Base-by-base conservation (phyloP, 2,797 vertebrate species). In the Sebastes paucispinis region DNA sequence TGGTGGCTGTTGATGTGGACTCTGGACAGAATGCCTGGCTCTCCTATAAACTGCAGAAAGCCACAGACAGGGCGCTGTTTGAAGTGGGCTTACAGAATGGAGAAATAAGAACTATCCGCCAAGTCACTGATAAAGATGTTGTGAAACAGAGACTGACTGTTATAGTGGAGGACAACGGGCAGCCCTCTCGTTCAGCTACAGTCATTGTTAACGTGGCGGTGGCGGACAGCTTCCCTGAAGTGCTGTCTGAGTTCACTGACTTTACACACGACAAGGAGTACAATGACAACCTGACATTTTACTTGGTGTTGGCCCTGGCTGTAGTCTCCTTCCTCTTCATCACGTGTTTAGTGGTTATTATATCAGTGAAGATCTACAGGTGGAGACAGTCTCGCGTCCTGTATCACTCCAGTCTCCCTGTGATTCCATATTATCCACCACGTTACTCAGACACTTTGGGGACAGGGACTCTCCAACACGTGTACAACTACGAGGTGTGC, bases 1-100 rank as follows among this genome's bases (percentile, higher is more conserved):
- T 97, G 77, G 95, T 96, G 80, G 96, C 96, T 9, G 95, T 96
- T 39, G 96, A 97, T 89, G 89, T 90, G 81, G 96, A 96, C 88
- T 95, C 95, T 4, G 96, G 96, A 84, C 95, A 96, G 85, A 96
- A 96, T 63, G 95, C 95, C 77, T 96, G 95, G 95, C 94, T 96
- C 63, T 96, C 94, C 47, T 96, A 96, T 91, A 94, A 95, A 90
- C 92, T 96, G 18, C 69, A 83, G 68, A 76, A 66, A 73, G 80
- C 91, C 73, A 91, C 93, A 69, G 95, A 96, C 63, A 93, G 91
- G 22, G 87, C 89, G 65, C 90, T 94, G 77, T 94, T 93, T 92
- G 91, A 93, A 87, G 92, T 93, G 84, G 93, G 92, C n/a, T 89
- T 74, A 86, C 92, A 94, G 84, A 93, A 92, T 82, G 94, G 93